Evolutionary conservation across 2,888 invertebrate genomes (phyloP).

Genomic region (Tenthredo livida): DNA sequence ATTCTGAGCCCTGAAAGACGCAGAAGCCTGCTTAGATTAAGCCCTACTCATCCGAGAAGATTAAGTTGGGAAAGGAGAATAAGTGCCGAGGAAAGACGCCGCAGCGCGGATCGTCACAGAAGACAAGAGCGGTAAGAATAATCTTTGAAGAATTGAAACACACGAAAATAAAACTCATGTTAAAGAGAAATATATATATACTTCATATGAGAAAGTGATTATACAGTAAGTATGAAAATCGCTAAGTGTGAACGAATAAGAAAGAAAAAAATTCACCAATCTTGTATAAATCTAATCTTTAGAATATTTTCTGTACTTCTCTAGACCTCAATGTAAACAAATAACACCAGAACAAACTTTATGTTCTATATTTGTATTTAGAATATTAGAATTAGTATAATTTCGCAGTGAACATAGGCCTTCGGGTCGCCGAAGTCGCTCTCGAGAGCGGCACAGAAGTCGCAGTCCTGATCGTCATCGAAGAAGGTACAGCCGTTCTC

Average conservation of each 20-base stretch:
- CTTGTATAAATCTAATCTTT: constrained; percentile 1
- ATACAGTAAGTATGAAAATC: constrained; percentile 27
- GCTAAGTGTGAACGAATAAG: neutral
- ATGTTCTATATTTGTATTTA: neutral
- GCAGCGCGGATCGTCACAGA: constrained; percentile 69
- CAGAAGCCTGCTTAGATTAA: constrained; percentile 58
- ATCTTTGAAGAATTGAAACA: neutral
- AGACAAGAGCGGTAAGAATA: constrained; percentile 73
- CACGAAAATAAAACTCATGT: neutral
- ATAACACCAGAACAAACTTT: neutral
- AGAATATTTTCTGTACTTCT: neutral
- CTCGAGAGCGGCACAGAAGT: constrained; percentile 72
- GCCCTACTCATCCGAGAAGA: constrained; percentile 60
- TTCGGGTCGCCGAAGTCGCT: constrained; percentile 72
- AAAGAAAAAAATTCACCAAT: neutral
- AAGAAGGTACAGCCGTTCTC: constrained; percentile 71
- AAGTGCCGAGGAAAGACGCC: constrained; percentile 71
- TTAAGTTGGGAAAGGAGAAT: constrained; percentile 68
- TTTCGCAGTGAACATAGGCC: constrained; percentile 65
- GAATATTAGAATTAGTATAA: constrained; percentile 57
- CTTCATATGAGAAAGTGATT: neutral
- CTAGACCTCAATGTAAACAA: neutral
- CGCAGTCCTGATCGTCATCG: constrained; percentile 69
- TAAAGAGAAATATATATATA: neutral
- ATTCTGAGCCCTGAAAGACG: constrained; percentile 59